Evolutionary conservation across 2,888 invertebrate species (phyloP).

Genomic region (Tenthredo livida): DNA sequence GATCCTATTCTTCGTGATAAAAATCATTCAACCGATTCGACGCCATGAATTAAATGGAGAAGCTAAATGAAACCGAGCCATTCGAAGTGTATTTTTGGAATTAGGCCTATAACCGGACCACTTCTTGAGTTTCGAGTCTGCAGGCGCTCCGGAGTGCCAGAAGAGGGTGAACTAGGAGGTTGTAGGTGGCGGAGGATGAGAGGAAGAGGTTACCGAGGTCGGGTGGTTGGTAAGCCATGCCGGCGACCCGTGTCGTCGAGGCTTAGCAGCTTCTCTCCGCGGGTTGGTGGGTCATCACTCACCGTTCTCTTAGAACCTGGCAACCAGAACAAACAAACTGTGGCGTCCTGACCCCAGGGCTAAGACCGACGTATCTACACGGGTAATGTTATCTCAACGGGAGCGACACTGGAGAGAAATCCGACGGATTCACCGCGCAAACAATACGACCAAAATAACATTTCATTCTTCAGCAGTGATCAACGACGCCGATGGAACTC

Average conservation of each 20-base stretch:
- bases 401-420: constrained; percentile 43
- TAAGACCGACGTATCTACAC: constrained; percentile 56
- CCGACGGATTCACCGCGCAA: constrained; percentile 48
- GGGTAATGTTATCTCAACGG: constrained; percentile 58
- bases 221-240: constrained; percentile 62
- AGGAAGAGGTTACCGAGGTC: constrained; percentile 42
- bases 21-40: not conserved
- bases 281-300: constrained; percentile 67
- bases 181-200: constrained; percentile 30
- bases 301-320: constrained; percentile 60
- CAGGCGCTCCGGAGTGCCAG: constrained; percentile 49
- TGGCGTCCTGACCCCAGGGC: constrained; percentile 60
- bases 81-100: constrained; percentile 17
- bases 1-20: constrained; percentile 52
- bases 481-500: constrained; percentile 5
- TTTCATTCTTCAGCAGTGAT: not conserved
- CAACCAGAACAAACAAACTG: constrained; percentile 64
- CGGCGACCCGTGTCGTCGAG: constrained; percentile 69
- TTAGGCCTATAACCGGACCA: not conserved
- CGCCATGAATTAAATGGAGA: not conserved
- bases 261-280: constrained; percentile 66
- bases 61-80: not conserved
- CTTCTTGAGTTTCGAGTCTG: constrained; percentile 10
- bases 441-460: constrained; percentile 49
- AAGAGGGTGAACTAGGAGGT: constrained; percentile 23